Base-by-base conservation (phyloP, 2,888 invertebrate species). In the Microctonus aethiopoides region DNA sequence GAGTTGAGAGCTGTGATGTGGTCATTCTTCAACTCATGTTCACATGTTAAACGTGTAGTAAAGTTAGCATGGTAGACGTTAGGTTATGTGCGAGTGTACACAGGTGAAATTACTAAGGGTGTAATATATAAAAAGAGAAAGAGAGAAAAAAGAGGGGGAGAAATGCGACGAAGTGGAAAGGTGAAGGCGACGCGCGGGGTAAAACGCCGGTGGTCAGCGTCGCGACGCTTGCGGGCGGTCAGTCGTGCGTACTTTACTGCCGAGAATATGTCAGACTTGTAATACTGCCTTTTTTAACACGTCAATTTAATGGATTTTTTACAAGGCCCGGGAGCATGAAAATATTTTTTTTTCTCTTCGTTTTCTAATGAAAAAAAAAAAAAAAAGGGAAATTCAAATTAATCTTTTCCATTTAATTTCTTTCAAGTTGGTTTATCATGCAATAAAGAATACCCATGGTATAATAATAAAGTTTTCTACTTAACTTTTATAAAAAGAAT, bases 161-260 rank as follows among this genome's bases (percentile, higher is more conserved):
- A 34, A 64, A 54, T 36, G 41, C 52, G 57, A 66, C 29, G 13
- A 61, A 39, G 65, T 69, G 61, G 69, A 68, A 74, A 72, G 69
- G 74, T 71, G 70, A 72, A 71, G 71, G 73, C 66, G 71, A 72
- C 36, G 57, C n/a, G 36, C 61, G 22, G 72, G 68, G 76, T 68
- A 73, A 72, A 46, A 56, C 68, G 41, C 71, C 68, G 72, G 76
- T 77, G 83, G 83, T 83, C 82, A 83, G 82, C 82, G 79, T 81
- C 77, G 81, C 78, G 80, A 81, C 78, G 77, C 74, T 74, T 73
- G 65, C 76, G 75, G 54, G 24, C 66, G 75, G 75, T 71, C 77
- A 78, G 78, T 78, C 74, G 78, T 74, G 77, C 76, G 76, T 78
- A 76, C 70, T 75, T 75, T 74, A 77, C 73, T 72, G 74, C 72